Percentiles rank a stretch among this genome's conserved stretches.
phyloP scores from a whole-genome alignment of 2,113 vertebrate genomes.

The Glaucidium brasilianum region DNA sequence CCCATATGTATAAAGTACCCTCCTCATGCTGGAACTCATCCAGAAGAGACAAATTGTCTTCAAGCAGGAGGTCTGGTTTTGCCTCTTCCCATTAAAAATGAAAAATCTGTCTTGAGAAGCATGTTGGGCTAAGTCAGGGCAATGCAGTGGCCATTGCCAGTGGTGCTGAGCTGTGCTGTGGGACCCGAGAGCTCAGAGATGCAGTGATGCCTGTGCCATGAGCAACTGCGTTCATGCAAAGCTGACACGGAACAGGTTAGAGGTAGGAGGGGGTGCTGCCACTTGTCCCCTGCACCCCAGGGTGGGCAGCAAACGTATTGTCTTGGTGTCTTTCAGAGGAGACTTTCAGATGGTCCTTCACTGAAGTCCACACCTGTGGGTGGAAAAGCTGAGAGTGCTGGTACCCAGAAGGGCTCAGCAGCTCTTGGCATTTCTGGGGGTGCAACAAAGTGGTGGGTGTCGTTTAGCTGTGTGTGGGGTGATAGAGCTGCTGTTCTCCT shows the following conservation, averaged over 20 bases:
- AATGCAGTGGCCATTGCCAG: neutral
- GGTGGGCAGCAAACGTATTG: neutral
- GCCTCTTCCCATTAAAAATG: neutral
- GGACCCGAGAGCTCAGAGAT: neutral
- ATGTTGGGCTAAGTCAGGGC: neutral
- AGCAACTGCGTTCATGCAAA: rapidly evolving
- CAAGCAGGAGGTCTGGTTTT: neutral
- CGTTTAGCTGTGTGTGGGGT: neutral
- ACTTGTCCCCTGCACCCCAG: neutral
- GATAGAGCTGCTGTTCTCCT: neutral
- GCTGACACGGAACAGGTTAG: rapidly evolving
- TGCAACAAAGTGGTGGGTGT: neutral
- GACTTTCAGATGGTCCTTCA: neutral
- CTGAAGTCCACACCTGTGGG: neutral
- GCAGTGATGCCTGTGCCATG: neutral
- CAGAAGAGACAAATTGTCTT: constrained; percentile 23
- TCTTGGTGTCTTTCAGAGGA: neutral
- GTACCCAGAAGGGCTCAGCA: neutral
- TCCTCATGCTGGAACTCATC: neutral
- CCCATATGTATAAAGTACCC: neutral
- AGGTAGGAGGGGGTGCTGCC: neutral
- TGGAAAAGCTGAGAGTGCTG: neutral
- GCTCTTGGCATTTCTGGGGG: neutral
- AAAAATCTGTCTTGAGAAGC: neutral
- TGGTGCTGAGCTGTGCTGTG: neutral